Evolutionary conservation across 1,140 invertebrate species (phyloP).

Genomic region (Apis laboriosa): DNA sequence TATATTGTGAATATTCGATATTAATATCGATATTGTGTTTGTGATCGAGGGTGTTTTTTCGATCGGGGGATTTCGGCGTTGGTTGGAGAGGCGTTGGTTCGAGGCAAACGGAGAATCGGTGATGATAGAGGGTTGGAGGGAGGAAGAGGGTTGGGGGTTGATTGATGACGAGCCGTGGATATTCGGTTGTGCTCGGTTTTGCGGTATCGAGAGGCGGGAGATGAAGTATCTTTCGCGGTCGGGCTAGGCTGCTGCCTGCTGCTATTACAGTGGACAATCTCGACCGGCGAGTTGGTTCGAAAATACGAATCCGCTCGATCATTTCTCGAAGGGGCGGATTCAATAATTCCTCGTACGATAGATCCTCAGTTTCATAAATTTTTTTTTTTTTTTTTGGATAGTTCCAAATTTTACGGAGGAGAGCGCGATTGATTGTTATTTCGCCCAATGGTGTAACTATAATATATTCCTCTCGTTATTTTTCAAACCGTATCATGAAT

Average conservation of each 20-base stretch:
- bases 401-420: background rate
- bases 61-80: background rate
- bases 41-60: no score
- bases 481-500: no score
- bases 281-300: background rate
- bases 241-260: background rate
- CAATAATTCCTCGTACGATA: background rate
- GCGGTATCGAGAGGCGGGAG: background rate
- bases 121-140: background rate
- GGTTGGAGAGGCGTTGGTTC: background rate
- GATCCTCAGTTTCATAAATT: background rate
- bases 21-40: no score
- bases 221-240: constrained; percentile 1
- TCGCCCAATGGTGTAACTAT: no score
- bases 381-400: background rate
- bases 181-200: background rate
- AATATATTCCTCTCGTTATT: no score
- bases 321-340: background rate
- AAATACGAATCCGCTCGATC: background rate
- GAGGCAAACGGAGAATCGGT: background rate
- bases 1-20: no score
- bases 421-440: no score
- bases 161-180: background rate
- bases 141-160: background rate
- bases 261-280: background rate